Base-by-base conservation (phyloP, 1,140 invertebrate genomes). In the Oryzaephilus surinamensis region DNA sequence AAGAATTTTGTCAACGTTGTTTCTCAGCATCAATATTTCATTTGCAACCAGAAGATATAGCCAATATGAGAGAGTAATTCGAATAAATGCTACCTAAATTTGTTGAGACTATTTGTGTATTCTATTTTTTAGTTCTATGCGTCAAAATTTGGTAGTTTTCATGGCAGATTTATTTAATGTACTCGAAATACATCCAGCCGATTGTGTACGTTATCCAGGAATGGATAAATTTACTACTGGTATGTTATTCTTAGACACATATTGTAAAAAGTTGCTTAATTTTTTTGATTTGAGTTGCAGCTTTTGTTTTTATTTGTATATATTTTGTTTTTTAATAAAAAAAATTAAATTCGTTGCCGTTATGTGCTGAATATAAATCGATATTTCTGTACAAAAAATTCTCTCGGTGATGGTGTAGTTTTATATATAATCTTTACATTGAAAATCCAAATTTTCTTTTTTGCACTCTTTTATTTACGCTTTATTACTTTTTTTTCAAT, bases 81-180 rank as follows among this genome's bases (percentile, higher is more conserved):
- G 2, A 36, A n/a, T 16, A 5, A 30, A 16, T 32, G 10, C 15
- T 6, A 24, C 1, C 8, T 20, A 24, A 24, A 37, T 28, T 19
- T 6, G 18, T 26, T 32, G 1, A 27, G 11, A 31, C 3, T 1
- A 8, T 32, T 38, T 29, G n/a, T n/a, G n/a, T n/a, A n/a, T n/a
- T n/a, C n/a, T n/a, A n/a, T 46, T 57, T 67, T 67, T 38, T 61
- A 89, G 85, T 46, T 85, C 84, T 27, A 89, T 95, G 79, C 84
- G 82, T 56, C 81, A 88, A 56, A 98, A 97, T 72, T 69, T 98
- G 51, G 73, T 95, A 46, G 87, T 88, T 27, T 86, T 98, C 67
- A 67, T 98, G 45, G 90, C 94, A 37, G 94, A 99, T 63, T 73
- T 99, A 45, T 97, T 97, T 62, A 92, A 92, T 60, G 75, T 92